Conservation (phyloP, 2,888 invertebrate genomes). For the Listrodromus nycthemerus region DNA sequence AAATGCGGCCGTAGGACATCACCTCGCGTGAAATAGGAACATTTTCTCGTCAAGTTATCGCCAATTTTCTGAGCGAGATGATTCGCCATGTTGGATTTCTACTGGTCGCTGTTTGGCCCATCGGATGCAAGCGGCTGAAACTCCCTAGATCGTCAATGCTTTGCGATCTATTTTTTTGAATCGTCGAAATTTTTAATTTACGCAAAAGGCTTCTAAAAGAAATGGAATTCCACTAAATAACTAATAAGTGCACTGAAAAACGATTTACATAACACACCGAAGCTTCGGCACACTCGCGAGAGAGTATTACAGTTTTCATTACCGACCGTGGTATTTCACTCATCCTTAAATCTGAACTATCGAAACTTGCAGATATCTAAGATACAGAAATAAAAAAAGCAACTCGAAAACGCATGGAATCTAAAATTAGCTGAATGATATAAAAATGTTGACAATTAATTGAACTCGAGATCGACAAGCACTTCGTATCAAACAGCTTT, state of each 20-base stretch:
- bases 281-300: not conserved
- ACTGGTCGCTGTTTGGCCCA: not conserved
- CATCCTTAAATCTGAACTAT: not conserved
- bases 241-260: too few species aligned
- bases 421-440: not conserved
- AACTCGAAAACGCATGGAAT: not conserved
- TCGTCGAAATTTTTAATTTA: not conserved
- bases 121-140: not conserved
- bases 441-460: not conserved
- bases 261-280: too few species aligned
- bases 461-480: not conserved
- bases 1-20: not conserved
- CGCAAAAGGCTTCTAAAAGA: not conserved
- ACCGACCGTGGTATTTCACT: too few species aligned
- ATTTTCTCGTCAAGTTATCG: slow-evolving; percentile 65
- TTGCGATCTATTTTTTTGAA: not conserved
- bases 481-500: not conserved
- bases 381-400: not conserved
- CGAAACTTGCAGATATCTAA: not conserved
- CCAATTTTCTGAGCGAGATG: slow-evolving; percentile 54
- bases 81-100: not conserved
- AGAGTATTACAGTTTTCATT: not conserved
- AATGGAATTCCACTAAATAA: too few species aligned
- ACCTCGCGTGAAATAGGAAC: slow-evolving; percentile 13
- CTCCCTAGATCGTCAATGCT: not conserved